Evolutionary conservation across 2,113 vertebrate species (phyloP), one percentile per base, ranked within the genome.

Genomic region (Calcarius ornatus): DNA sequence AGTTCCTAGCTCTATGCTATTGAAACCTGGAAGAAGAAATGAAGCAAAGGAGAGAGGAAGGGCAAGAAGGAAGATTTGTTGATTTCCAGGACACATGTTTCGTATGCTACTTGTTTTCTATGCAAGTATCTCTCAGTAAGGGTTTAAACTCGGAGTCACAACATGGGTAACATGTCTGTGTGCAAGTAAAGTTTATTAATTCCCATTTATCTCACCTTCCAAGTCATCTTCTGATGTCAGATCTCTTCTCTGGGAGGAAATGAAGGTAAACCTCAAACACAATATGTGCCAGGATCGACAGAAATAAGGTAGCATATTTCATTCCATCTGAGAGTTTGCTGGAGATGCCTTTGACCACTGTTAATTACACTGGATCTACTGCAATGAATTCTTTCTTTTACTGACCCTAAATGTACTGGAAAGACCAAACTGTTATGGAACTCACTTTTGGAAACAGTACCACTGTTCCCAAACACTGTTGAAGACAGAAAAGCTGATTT

Each of bases 121-220:
- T 15, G 7, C 14, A 42, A 38, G 6, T 76, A 40, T 35, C 15
- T 54, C 38, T 47, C 33, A 47, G 31, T 17, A 59, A 73, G 9
- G 9, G 8, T 43, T 92, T 38, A 78, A 59, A 40, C 24, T 31
- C 60, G 57, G 24, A 79, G 48, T 20, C 18, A 27, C 14, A 81
- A 59, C 0, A 0, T 17, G 8, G 21, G 4, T 70, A 73, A 56
- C 48, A 80, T 15, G 16, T 50, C 18, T 63, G 18, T 60, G 53
- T 14, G 42, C 51, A 70, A 59, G 21, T 15, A 56, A 71, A 63
- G 35, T 47, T 45, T 42, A 53, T 64, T 40, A 31, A n/a, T 10
- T 68, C 4, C 16, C 6, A 18, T 7, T 91, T 69, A 10, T 69
- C 16, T 43, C 21, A 56, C 31, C 31, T 88, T 88, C 9, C 28